phyloP scores from a whole-genome alignment of 2,113 vertebrate genomes.

The Gadus chalcogrammus region DNA sequence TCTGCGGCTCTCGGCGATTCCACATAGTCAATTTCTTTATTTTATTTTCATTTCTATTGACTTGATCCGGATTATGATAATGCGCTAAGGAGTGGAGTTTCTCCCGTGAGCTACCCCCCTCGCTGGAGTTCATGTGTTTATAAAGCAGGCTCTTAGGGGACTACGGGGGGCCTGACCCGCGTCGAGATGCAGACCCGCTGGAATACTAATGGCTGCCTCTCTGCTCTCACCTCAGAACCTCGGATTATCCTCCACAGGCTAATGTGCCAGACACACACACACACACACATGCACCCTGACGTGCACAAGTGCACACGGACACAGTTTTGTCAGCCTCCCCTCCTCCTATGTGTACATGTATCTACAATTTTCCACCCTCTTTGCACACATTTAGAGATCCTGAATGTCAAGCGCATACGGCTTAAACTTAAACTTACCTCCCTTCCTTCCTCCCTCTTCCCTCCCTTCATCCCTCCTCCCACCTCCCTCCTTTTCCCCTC shows the following conservation, averaged over 20 bases:
- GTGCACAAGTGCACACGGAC: not conserved
- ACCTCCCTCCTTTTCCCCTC: too few species aligned
- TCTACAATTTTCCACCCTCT: too few species aligned
- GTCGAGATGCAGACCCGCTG: not conserved
- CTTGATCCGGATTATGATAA: conserved; percentile 20
- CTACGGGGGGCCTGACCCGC: conserved; percentile 11
- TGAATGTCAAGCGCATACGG: conserved; percentile 9
- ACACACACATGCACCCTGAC: conserved; percentile 10
- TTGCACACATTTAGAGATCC: not conserved
- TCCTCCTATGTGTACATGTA: too few species aligned
- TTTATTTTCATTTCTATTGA: conserved; percentile 18
- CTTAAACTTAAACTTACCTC: not conserved
- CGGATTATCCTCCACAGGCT: conserved; percentile 3
- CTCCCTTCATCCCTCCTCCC: not conserved
- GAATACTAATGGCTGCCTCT: conserved; percentile 28
- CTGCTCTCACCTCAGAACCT: not conserved
- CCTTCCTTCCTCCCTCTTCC: not conserved
- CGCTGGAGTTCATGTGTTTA: conserved; percentile 17
- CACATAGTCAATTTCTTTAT: too few species aligned
- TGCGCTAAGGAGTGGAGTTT: conserved; percentile 11
- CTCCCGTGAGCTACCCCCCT: conserved; percentile 11
- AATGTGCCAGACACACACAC: not conserved
- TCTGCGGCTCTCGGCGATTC: too few species aligned
- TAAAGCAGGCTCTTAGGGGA: conserved; percentile 16
- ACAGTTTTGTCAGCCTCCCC: too few species aligned